Conservation (phyloP, 2,113 vertebrate species). For the Pampusana beccarii region DNA sequence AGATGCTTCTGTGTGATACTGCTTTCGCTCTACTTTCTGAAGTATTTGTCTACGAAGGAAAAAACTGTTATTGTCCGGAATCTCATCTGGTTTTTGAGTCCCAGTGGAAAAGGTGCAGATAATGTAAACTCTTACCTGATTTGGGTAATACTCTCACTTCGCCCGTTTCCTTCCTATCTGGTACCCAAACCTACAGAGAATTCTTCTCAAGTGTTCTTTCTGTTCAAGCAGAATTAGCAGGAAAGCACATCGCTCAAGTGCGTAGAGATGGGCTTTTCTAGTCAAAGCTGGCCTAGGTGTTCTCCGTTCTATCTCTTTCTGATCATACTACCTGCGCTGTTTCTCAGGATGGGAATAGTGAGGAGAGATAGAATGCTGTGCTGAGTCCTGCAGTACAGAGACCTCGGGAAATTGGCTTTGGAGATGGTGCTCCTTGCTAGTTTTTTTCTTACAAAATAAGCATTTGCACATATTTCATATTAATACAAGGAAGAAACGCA, state of each 20-base stretch:
- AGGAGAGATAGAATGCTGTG: not conserved
- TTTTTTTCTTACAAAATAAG: not conserved
- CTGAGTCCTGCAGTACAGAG: not conserved
- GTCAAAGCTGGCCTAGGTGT: not conserved
- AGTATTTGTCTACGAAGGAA: not conserved
- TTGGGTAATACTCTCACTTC: not conserved
- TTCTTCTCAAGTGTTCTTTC: rapidly evolving
- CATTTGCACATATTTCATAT: not conserved
- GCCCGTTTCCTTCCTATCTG: not conserved
- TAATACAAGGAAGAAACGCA: not conserved
- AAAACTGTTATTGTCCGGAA: not conserved
- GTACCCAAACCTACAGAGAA: not conserved
- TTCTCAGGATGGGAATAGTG: not conserved
- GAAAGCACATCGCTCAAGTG: not conserved
- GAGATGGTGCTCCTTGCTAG: not conserved
- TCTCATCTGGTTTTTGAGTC: not conserved
- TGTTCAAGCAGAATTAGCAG: not conserved
- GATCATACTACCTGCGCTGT: not conserved
- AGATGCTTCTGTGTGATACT: not conserved
- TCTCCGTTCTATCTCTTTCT: not conserved
- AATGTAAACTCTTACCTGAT: not conserved
- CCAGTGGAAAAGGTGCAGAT: not conserved
- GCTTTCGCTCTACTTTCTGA: not conserved
- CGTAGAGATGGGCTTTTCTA: not conserved
- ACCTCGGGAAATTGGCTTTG: not conserved